Conservation (phyloP, 2,888 invertebrate species). For the Cantharis nigra region DNA sequence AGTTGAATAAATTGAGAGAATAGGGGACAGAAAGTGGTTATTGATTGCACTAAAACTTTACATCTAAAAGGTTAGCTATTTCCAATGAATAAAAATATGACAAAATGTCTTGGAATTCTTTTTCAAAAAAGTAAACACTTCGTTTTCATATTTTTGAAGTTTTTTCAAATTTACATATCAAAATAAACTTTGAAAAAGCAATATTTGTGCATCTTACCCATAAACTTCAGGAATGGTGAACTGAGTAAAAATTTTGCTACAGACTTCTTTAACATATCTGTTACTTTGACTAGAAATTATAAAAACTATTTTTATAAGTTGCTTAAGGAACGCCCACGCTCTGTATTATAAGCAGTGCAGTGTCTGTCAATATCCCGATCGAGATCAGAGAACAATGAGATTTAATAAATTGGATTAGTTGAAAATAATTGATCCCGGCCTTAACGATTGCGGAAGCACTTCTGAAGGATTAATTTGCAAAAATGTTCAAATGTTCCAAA, state of each 20-base stretch:
- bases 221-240: neutral
- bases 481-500: neutral
- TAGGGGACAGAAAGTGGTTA: neutral
- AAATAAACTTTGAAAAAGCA: neutral
- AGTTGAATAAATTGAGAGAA: neutral
- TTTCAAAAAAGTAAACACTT: neutral
- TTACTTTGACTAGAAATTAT: neutral
- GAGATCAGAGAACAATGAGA: neutral
- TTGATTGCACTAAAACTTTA: slow-evolving; percentile 1
- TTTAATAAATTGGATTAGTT: neutral
- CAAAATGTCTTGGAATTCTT: neutral
- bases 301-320: neutral
- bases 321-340: neutral
- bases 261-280: neutral
- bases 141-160: neutral
- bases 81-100: neutral
- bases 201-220: neutral
- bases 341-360: neutral
- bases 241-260: neutral
- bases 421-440: neutral
- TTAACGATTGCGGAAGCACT: neutral
- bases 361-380: neutral
- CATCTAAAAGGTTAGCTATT: neutral
- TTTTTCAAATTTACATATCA: neutral
- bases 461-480: neutral